Evolutionary conservation across 2,888 invertebrate genomes (phyloP).

Genomic region (Eupithecia vulgata): DNA sequence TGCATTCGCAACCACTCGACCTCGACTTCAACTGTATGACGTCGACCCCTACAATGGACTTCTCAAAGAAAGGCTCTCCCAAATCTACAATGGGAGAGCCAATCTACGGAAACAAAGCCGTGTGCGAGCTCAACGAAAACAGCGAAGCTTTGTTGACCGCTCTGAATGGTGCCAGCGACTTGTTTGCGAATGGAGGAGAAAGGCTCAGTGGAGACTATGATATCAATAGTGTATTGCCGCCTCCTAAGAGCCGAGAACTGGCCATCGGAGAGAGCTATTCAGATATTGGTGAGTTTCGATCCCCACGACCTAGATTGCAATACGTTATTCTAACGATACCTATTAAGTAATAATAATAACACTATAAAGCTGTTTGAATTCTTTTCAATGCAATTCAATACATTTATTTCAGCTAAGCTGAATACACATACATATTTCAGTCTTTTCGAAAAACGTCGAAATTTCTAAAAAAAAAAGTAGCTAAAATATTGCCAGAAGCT

Average conservation of each 20-base stretch:
- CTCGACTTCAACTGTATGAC: conserved; percentile 80
- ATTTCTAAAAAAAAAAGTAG: conserved; percentile 32
- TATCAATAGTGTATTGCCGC: conserved; percentile 77
- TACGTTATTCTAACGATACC: neutral
- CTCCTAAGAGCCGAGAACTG: conserved; percentile 79
- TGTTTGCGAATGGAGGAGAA: conserved; percentile 77
- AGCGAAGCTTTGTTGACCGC: conserved; percentile 70
- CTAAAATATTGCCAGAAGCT: conserved; percentile 32
- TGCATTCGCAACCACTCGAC: conserved; percentile 77
- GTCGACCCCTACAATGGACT: conserved; percentile 77
- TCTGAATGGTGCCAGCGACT: conserved; percentile 73
- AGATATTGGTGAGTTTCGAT: conserved; percentile 72
- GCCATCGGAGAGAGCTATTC: conserved; percentile 83
- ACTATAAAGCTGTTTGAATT: neutral
- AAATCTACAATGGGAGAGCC: conserved; percentile 75
- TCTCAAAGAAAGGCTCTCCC: conserved; percentile 75
- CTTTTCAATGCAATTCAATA: no score
- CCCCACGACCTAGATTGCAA: neutral
- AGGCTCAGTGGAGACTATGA: conserved; percentile 80
- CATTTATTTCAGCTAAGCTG: no score
- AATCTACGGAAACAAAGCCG: conserved; percentile 79
- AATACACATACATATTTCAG: no score
- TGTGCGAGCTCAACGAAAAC: conserved; percentile 75
- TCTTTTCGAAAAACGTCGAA: neutral
- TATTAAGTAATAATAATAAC: no score